phyloP scores from a whole-genome alignment of 2,113 vertebrate species.

The Toxotes chatareus region DNA sequence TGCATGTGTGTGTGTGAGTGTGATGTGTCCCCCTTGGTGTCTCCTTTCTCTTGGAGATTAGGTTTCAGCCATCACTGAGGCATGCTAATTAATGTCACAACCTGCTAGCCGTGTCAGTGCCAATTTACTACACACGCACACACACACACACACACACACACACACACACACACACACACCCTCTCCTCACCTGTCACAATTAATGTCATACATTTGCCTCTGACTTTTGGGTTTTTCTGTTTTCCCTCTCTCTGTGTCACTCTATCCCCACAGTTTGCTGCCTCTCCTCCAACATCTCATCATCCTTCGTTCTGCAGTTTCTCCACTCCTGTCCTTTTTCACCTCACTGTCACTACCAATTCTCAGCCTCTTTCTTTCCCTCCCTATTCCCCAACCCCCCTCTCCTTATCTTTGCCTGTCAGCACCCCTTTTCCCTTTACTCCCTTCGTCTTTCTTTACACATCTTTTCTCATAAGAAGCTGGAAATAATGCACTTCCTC shows the following conservation, averaged over 20 bases:
- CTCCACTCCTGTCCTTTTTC: conserved; percentile 56
- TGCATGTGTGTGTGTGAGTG: conserved; percentile 6
- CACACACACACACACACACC: conserved; percentile 24
- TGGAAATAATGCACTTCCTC: conserved; percentile 35
- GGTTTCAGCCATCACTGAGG: conserved; percentile 74
- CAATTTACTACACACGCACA: conserved; percentile 67
- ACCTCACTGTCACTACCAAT: conserved; percentile 66
- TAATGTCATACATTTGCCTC: conserved; percentile 60
- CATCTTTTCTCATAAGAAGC: conserved; percentile 30
- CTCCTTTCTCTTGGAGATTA: conserved; percentile 73
- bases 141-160: background rate
- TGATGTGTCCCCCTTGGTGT: conserved; percentile 64
- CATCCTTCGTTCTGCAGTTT: conserved; percentile 33
- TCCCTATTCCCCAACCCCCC: background rate
- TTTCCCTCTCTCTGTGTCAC: conserved; percentile 44
- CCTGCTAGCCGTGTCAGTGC: conserved; percentile 72
- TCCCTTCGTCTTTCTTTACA: background rate
- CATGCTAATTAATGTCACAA: conserved; percentile 82
- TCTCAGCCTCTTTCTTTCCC: conserved; percentile 50
- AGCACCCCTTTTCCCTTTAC: conserved; percentile 13
- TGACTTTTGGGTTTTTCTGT: conserved; percentile 38
- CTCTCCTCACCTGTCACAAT: conserved; percentile 69
- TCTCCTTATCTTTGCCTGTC: conserved; percentile 44
- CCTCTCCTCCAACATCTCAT: conserved; percentile 27
- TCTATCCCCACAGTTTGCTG: conserved; percentile 32